Evolutionary conservation across 2,113 vertebrate species (phyloP).

Genomic region (Elephantulus edwardii): DNA sequence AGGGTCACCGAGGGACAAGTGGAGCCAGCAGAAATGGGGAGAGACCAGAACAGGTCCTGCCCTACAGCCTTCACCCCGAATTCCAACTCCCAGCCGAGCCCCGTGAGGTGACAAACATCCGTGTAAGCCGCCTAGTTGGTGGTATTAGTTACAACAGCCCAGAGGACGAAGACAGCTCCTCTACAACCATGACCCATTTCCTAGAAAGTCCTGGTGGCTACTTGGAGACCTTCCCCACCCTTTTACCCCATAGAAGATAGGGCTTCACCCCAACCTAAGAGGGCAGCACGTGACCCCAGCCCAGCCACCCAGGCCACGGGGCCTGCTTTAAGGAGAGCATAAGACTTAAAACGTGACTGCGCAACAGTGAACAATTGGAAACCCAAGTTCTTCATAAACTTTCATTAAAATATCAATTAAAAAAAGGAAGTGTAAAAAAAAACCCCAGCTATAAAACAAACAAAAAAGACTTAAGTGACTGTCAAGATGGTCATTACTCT

Average conservation of each 20-base stretch:
- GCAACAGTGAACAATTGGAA: no score
- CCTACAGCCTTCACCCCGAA: not conserved
- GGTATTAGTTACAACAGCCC: not conserved
- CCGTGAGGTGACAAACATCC: not conserved
- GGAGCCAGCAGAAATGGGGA: not conserved
- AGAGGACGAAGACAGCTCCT: not conserved
- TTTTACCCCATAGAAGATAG: no score
- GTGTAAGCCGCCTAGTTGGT: no score
- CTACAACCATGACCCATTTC: fast-evolving
- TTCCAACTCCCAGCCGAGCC: not conserved
- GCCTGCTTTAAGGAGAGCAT: no score
- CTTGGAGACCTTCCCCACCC: not conserved
- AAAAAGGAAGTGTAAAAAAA: no score
- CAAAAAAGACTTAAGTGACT: not conserved
- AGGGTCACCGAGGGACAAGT: not conserved
- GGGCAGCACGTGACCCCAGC: not conserved
- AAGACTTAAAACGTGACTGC: no score
- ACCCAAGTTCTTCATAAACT: no score
- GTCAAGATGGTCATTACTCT: not conserved
- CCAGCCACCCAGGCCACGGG: not conserved
- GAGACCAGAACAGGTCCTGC: not conserved
- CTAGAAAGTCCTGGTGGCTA: not conserved
- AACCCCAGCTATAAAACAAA: no score
- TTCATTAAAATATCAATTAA: no score
- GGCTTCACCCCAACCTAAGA: not conserved